Conservation (phyloP, 2,797 vertebrate species). For the Triplophysa yarkandensis region DNA sequence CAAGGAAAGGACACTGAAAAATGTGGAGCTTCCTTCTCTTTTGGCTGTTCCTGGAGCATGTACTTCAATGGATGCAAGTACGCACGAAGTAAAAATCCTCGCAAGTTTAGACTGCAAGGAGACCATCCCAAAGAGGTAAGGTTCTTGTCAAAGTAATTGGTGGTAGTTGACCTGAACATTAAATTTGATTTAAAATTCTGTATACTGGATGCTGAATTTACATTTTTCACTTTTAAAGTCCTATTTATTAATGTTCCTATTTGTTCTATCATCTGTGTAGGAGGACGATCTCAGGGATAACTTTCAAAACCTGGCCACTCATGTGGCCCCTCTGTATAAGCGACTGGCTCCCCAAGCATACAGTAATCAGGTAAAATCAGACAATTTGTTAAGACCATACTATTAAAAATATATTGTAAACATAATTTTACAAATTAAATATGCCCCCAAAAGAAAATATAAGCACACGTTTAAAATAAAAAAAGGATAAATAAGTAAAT, state of each 20-base stretch:
- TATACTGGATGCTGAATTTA: not conserved
- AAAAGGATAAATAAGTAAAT: too few species aligned
- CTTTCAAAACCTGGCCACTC: conserved; percentile 91
- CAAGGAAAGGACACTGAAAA: conserved; percentile 91
- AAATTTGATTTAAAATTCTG: not conserved
- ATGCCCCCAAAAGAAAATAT: too few species aligned
- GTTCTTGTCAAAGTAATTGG: not conserved
- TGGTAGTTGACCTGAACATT: not conserved
- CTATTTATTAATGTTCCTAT: not conserved
- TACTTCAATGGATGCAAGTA: conserved; percentile 99
- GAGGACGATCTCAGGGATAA: conserved; percentile 92
- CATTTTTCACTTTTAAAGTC: not conserved
- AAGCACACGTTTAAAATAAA: too few species aligned
- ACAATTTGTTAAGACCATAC: too few species aligned
- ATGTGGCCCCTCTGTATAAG: conserved; percentile 92
- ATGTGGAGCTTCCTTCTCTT: conserved; percentile 95
- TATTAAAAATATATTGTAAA: conserved; percentile 2
- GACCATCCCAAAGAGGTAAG: conserved; percentile 93
- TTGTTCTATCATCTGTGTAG: conserved; percentile 65
- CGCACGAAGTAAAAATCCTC: conserved; percentile 92
- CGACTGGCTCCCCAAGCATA: conserved; percentile 91
- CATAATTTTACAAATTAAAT: too few species aligned
- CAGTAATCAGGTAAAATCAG: conserved; percentile 87
- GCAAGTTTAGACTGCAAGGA: conserved; percentile 95
- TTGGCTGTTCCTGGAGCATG: conserved; percentile 99